Evolutionary conservation across 2,888 invertebrate species (phyloP), one percentile per base, ranked within the genome.

Genomic region (Pterostichus niger): DNA sequence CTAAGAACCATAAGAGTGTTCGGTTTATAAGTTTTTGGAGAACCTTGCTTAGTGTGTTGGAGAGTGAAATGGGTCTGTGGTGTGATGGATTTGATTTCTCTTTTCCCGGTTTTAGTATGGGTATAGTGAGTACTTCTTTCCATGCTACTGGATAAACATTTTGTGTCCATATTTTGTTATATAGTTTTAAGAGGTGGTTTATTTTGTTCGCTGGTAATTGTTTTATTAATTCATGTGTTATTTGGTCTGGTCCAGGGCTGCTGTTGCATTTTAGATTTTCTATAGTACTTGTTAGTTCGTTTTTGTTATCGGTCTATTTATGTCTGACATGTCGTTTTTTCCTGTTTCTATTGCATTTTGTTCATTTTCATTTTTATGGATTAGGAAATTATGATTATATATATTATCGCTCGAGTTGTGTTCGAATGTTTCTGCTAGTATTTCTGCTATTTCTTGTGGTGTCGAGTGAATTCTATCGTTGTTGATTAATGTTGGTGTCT

Each of bases 51-150:
- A 80, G 13, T 13, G 31, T 68, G 80, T 68, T 46, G 68, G 44
- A 13, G n/a, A n/a, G n/a, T n/a, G n/a, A n/a, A n/a, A n/a, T n/a
- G n/a, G n/a, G n/a, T n/a, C n/a, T n/a, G n/a, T 80, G 49, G 52
- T 68, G 40, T 1, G 15, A n/a, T 49, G 49, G 64, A 13, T 80
- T 24, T n/a, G 80, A 61, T 46, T 68, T 80, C 0, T 24, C 15
- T 71, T 80, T 80, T 6, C 31, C 17, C 31, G 64, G 80, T 68
- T 80, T 80, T 11, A 13, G 52, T 33, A 80, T 80, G 1, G 80
- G 71, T 6, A 71, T 17, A 5, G 54, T 68, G 6, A 49, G 24
- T 31, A 80, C 80, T 68, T 80, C 68, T 71, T 33, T 33, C 71
- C 71, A 80, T 33, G 31, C 6, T 46, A 9, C n/a, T 35, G 52